phyloP scores from a whole-genome alignment of 2,113 vertebrate species.

The Eidolon helvum region DNA sequence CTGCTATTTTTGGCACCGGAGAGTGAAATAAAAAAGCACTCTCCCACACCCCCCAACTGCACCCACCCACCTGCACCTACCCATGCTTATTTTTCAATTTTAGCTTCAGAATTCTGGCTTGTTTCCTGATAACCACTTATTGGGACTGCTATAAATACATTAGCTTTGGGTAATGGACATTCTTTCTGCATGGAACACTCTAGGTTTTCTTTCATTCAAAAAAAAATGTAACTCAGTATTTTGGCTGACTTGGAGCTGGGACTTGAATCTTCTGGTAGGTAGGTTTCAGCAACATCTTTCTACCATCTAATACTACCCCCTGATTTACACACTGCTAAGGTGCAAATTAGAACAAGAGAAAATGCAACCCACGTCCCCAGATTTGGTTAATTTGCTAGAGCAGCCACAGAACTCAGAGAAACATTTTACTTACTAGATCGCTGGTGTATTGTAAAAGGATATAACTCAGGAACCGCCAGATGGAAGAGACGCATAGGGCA shows the following conservation, averaged over 20 bases:
- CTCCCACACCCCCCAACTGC: neutral
- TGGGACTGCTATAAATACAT: slow-evolving; percentile 40
- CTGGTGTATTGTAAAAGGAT: neutral
- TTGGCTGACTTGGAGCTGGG: neutral
- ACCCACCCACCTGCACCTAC: too few species aligned
- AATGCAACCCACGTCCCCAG: neutral
- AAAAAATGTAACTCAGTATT: neutral
- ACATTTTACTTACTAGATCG: neutral
- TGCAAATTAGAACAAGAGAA: neutral
- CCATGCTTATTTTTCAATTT: neutral
- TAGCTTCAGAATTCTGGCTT: neutral
- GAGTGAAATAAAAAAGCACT: neutral
- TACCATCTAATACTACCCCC: neutral
- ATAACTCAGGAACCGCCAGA: neutral
- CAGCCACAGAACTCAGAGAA: neutral
- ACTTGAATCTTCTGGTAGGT: neutral
- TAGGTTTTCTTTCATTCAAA: neutral
- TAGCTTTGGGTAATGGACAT: slow-evolving; percentile 23
- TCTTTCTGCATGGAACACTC: neutral
- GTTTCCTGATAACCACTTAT: neutral
- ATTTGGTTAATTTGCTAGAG: neutral
- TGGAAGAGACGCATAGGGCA: neutral
- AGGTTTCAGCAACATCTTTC: slow-evolving; percentile 8
- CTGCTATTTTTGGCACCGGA: neutral
- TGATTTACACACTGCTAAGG: neutral